These are phyloP conservation scores for Lithophane leautieri DNA, from an alignment of 2,888 invertebrate genomes.

Conservation along the genomic window DNA sequence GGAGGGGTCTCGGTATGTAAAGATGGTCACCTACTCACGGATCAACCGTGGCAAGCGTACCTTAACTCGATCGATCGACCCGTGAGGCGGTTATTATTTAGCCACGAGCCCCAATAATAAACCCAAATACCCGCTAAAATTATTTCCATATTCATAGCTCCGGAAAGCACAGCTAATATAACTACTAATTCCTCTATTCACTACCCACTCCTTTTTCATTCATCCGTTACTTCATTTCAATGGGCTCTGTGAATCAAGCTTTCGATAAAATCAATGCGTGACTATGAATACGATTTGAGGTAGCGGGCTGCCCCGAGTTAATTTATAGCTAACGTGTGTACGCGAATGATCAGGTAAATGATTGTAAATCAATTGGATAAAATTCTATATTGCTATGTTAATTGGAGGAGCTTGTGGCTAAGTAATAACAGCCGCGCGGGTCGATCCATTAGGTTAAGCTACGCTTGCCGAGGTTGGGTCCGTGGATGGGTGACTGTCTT, in stretches of 20 bases:
- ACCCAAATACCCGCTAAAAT: not conserved
- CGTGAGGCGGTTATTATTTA: too few species aligned
- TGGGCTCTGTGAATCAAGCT: slow-evolving; percentile 44
- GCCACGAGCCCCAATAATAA: not conserved
- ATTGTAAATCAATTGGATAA: slow-evolving; percentile 55
- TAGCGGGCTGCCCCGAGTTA: slow-evolving; percentile 31
- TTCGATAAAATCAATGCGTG: slow-evolving; percentile 68
- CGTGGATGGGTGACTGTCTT: too few species aligned
- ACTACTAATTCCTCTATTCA: slow-evolving; percentile 31
- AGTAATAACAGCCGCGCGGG: too few species aligned
- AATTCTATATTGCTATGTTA: slow-evolving; percentile 36
- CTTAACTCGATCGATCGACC: too few species aligned
- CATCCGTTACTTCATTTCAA: slow-evolving; percentile 51
- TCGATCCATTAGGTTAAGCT: too few species aligned
- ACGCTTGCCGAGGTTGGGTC: too few species aligned
- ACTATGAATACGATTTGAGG: slow-evolving; percentile 64
- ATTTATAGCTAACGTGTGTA: slow-evolving; percentile 58
- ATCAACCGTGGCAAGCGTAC: too few species aligned
- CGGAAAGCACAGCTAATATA: slow-evolving; percentile 8
- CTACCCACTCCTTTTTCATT: slow-evolving; percentile 40
- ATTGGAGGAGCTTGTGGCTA: too few species aligned
- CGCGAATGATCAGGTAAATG: slow-evolving; percentile 60
- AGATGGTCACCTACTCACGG: too few species aligned
- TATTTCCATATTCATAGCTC: slow-evolving; percentile 20
- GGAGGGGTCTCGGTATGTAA: too few species aligned